A percentile compares a stretch with the other conserved stretches of the same genome.
Conservation (phyloP, 1,140 invertebrate genomes). For the Dufourea novaeangliae region DNA sequence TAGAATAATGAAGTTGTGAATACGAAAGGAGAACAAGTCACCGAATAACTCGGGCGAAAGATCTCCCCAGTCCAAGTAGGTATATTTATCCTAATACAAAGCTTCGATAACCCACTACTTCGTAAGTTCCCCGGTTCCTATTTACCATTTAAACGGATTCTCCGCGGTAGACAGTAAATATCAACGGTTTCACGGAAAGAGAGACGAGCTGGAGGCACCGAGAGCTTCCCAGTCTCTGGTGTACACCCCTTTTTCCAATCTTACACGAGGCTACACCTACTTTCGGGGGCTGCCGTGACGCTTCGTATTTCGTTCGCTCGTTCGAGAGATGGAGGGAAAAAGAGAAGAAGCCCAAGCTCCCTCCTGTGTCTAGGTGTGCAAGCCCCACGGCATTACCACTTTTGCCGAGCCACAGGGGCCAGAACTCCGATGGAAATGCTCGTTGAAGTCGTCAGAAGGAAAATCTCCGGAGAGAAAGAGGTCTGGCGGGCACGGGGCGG, state of each 20-base stretch:
- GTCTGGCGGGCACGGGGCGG: not conserved
- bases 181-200: not conserved
- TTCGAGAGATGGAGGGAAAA: too few relatives aligned
- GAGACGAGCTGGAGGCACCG: not conserved
- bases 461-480: conserved; percentile 55
- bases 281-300: conserved; percentile 4
- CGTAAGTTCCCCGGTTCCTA: not conserved
- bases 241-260: conserved; percentile 34
- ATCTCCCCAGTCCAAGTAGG: not conserved
- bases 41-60: not conserved
- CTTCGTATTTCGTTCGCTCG: conserved; percentile 10
- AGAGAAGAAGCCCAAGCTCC: not conserved
- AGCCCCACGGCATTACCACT: conserved; percentile 27
- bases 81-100: not conserved
- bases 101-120: not conserved
- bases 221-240: not conserved
- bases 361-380: not conserved
- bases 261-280: conserved; percentile 30
- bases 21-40: too few relatives aligned
- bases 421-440: conserved; percentile 39
- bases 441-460: conserved; percentile 45
- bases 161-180: not conserved
- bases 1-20: too few relatives aligned
- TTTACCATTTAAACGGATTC: conserved; percentile 1
- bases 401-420: not conserved